Conservation (phyloP, 1,140 invertebrate genomes). For the Meteorus sp. region DNA sequence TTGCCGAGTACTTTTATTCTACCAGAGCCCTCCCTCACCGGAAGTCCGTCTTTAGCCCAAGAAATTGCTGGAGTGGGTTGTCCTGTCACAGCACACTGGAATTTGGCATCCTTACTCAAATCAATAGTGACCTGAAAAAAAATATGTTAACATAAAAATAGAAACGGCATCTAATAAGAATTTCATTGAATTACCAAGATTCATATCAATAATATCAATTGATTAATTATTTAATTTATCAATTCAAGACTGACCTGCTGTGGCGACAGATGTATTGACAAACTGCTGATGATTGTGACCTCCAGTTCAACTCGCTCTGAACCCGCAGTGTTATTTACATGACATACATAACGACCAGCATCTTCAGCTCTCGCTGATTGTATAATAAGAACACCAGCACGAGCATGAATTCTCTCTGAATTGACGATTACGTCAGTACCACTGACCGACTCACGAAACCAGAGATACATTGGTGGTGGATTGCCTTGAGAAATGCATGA, state of each 20-base stretch:
- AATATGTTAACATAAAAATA: too few species aligned
- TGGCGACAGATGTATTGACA: conserved; percentile 53
- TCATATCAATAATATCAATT: not conserved
- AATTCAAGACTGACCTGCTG: conserved; percentile 57
- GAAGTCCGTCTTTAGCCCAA: conserved; percentile 83
- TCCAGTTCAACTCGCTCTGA: conserved; percentile 82
- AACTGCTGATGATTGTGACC: conserved; percentile 65
- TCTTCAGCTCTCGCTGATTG: conserved; percentile 71
- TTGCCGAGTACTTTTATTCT: conserved; percentile 50
- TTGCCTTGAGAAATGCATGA: conserved; percentile 61
- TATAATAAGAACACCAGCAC: conserved; percentile 68
- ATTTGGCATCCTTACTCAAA: conserved; percentile 76
- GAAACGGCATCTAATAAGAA: too few species aligned
- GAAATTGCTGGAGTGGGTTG: conserved; percentile 78
- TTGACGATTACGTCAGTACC: conserved; percentile 51
- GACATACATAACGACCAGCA: conserved; percentile 80
- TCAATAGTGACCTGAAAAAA: conserved; percentile 66
- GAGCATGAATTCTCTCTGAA: conserved; percentile 56
- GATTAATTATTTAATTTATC: not conserved
- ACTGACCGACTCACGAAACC: conserved; percentile 55
- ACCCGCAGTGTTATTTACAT: conserved; percentile 84
- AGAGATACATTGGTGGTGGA: conserved; percentile 59
- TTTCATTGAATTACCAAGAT: not conserved
- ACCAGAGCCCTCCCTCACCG: conserved; percentile 63
- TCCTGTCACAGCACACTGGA: conserved; percentile 84